These are phyloP conservation scores for Arion vulgaris DNA, from an alignment of 1,140 invertebrate species.

Conservation along the genomic window DNA sequence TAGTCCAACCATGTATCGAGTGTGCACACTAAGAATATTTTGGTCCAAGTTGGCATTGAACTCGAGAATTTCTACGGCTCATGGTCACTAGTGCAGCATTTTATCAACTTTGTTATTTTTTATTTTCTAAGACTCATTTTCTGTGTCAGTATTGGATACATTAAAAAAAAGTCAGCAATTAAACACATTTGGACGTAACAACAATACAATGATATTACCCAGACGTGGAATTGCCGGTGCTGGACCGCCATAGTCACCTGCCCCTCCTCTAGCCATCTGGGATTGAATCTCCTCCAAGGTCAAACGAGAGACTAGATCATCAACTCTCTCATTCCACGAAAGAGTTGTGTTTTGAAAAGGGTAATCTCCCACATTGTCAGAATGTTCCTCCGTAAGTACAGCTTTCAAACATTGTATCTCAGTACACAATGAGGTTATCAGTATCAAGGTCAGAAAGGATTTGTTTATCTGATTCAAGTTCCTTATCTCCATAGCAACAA, in stretches of 20 bases:
- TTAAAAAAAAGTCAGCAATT: too few species aligned
- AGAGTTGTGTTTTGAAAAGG: constrained; percentile 55
- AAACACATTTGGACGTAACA: neutral
- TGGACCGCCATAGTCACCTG: constrained; percentile 44
- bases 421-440: neutral
- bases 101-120: too few species aligned
- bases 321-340: constrained; percentile 52
- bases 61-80: too few species aligned
- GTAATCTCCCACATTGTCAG: constrained; percentile 26
- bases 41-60: too few species aligned
- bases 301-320: constrained; percentile 52
- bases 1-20: too few species aligned
- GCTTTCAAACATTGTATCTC: neutral
- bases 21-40: too few species aligned
- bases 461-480: neutral
- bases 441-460: neutral
- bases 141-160: too few species aligned
- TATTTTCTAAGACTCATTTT: too few species aligned
- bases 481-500: too few species aligned
- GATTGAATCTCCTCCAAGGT: constrained; percentile 55
- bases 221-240: constrained; percentile 56
- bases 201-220: neutral
- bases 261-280: constrained; percentile 57
- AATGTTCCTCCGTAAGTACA: neutral
- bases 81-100: too few species aligned